Evolutionary conservation across 1,140 invertebrate species (phyloP).

Genomic region (Drosophila pachea): DNA sequence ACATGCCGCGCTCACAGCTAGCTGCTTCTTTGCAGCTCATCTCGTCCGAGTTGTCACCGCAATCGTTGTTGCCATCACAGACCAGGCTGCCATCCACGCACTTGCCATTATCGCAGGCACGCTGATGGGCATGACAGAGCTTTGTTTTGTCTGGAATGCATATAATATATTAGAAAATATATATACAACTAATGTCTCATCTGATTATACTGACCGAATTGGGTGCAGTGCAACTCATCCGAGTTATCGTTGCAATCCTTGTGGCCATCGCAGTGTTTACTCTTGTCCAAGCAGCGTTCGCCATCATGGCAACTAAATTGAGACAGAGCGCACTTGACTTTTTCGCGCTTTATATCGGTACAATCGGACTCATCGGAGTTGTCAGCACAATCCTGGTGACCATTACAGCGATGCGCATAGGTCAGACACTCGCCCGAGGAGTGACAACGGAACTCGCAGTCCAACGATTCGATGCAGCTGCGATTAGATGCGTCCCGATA

Average conservation of each 20-base stretch:
- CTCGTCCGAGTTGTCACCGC: slow-evolving; percentile 85
- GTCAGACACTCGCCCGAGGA: slow-evolving; percentile 83
- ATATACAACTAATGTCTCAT: background rate
- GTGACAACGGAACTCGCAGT: slow-evolving; percentile 81
- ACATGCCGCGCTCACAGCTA: slow-evolving; percentile 51
- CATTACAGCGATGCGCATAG: slow-evolving; percentile 84
- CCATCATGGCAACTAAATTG: slow-evolving; percentile 83
- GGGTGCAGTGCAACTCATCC: slow-evolving; percentile 85
- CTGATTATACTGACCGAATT: slow-evolving; percentile 63
- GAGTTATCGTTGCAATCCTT: slow-evolving; percentile 87
- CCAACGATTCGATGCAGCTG: slow-evolving; percentile 80
- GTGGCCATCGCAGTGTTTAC: slow-evolving; percentile 85
- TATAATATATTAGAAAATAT: background rate
- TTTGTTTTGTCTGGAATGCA: slow-evolving; percentile 41
- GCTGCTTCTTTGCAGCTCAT: slow-evolving; percentile 80
- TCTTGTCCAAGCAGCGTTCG: slow-evolving; percentile 77
- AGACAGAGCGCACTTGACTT: slow-evolving; percentile 80
- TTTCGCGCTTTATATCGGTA: slow-evolving; percentile 54
- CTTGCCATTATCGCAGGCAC: slow-evolving; percentile 92
- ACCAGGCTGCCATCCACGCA: slow-evolving; percentile 82
- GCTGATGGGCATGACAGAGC: slow-evolving; percentile 82
- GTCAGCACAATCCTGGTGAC: slow-evolving; percentile 83
- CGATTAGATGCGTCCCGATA: slow-evolving; percentile 79
- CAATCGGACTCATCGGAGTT: slow-evolving; percentile 85
- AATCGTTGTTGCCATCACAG: slow-evolving; percentile 84